Evolutionary conservation across 1,140 invertebrate species (phyloP).

Genomic region (Arctopsyche grandis): DNA sequence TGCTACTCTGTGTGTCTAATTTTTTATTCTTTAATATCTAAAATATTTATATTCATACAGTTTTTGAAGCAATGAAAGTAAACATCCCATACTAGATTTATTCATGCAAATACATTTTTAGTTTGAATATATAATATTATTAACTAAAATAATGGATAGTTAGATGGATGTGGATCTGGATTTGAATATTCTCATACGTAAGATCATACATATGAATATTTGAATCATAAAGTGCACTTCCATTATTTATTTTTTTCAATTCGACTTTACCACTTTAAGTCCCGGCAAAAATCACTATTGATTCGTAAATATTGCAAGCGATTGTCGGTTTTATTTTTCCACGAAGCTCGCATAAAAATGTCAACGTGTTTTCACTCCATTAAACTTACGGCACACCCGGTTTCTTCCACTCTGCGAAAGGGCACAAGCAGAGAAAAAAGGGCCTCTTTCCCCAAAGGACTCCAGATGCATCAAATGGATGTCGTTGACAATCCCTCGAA

Average conservation of each 20-base stretch:
- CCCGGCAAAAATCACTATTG: slow-evolving; percentile 42
- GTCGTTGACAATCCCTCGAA: neutral
- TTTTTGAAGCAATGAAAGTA: too few species aligned
- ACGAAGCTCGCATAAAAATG: slow-evolving; percentile 43
- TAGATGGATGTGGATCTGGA: too few species aligned
- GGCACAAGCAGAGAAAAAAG: slow-evolving; percentile 11
- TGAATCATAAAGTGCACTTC: too few species aligned
- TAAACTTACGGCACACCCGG: slow-evolving; percentile 34
- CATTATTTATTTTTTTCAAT: neutral
- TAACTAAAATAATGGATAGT: too few species aligned
- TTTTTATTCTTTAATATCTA: too few species aligned
- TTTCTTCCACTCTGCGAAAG: neutral
- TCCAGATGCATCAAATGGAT: slow-evolving; percentile 39
- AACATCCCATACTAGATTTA: too few species aligned
- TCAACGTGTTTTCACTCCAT: slow-evolving; percentile 49
- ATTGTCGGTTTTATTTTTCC: slow-evolving; percentile 47
- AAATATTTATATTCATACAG: too few species aligned
- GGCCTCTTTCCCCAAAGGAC: neutral
- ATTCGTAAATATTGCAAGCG: slow-evolving; percentile 50
- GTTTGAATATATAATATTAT: too few species aligned
- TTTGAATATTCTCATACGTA: too few species aligned
- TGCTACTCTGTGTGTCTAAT: too few species aligned
- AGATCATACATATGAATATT: too few species aligned
- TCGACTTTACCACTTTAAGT: neutral
- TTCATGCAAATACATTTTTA: too few species aligned